Evolutionary conservation across 2,113 vertebrate genomes (phyloP).

Genomic region (Chloropsis hardwickii): DNA sequence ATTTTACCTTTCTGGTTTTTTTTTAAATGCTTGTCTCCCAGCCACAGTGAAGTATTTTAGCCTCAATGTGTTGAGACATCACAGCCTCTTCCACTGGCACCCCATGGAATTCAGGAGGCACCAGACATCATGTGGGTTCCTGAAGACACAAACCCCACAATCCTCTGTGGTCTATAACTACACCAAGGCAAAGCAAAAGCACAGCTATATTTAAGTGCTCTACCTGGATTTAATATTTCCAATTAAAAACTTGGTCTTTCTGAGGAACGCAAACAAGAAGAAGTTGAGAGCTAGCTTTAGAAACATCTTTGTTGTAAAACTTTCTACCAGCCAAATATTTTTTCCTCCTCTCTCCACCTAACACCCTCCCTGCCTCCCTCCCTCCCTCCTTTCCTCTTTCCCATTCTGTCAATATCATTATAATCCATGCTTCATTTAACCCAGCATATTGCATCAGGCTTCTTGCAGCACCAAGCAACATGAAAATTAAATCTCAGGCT

Average conservation of each 20-base stretch:
- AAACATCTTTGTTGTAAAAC: background rate
- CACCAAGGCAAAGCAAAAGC: background rate
- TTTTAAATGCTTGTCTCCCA: background rate
- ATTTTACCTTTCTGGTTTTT: background rate
- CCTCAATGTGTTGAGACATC: accelerated
- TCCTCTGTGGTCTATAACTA: background rate
- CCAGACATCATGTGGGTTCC: accelerated
- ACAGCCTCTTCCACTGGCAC: background rate
- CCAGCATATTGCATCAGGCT: background rate
- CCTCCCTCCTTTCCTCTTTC: no score
- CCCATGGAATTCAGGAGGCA: background rate
- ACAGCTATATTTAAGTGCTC: background rate
- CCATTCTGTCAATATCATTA: background rate
- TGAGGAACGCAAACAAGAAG: background rate
- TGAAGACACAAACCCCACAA: accelerated
- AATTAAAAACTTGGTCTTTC: background rate
- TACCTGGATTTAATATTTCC: background rate
- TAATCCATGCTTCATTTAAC: background rate
- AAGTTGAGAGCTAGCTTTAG: background rate
- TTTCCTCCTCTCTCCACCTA: background rate
- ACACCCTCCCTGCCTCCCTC: background rate
- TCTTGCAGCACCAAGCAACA: background rate
- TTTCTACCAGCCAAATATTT: background rate
- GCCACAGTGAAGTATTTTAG: background rate
- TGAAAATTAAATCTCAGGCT: background rate